Evolutionary conservation across 2,113 vertebrate species (phyloP).

Genomic region (Anhinga rufa): DNA sequence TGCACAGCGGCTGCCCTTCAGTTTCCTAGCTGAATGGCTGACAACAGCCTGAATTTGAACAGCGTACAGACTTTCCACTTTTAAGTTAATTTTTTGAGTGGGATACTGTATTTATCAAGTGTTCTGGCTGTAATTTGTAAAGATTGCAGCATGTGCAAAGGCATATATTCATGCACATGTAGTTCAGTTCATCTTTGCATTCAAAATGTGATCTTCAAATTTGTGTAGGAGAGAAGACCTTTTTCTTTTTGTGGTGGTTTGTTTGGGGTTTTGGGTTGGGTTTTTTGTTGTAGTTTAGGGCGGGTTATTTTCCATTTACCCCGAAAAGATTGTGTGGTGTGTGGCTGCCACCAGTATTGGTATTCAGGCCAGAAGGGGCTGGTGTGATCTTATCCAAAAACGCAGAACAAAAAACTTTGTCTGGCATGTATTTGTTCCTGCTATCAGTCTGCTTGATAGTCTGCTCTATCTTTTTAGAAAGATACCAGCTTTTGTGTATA

Average conservation of each 20-base stretch:
- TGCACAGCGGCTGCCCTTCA: not conserved
- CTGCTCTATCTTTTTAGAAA: not conserved
- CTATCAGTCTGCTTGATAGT: not conserved
- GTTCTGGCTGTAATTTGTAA: not conserved
- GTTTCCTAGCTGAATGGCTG: not conserved
- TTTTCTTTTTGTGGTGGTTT: not conserved
- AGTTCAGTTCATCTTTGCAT: not conserved
- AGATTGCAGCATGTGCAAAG: not conserved
- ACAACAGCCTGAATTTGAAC: not conserved
- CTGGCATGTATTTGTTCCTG: not conserved
- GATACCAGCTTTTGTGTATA: not conserved
- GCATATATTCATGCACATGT: accelerated
- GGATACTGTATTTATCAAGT: not conserved
- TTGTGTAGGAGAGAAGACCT: not conserved
- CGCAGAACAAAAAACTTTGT: not conserved
- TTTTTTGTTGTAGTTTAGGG: not conserved
- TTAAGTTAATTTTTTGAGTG: not conserved
- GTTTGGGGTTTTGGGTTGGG: not conserved
- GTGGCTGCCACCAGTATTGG: not conserved
- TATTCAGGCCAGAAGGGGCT: not conserved
- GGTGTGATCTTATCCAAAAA: not conserved
- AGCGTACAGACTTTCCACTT: not conserved
- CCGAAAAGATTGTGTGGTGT: not conserved
- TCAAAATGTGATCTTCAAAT: not conserved
- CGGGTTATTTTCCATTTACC: not conserved